Percentiles rank a stretch among this genome's conserved stretches.
phyloP scores from a whole-genome alignment of 2,797 vertebrate genomes.

The Pangasius krempfi region DNA sequence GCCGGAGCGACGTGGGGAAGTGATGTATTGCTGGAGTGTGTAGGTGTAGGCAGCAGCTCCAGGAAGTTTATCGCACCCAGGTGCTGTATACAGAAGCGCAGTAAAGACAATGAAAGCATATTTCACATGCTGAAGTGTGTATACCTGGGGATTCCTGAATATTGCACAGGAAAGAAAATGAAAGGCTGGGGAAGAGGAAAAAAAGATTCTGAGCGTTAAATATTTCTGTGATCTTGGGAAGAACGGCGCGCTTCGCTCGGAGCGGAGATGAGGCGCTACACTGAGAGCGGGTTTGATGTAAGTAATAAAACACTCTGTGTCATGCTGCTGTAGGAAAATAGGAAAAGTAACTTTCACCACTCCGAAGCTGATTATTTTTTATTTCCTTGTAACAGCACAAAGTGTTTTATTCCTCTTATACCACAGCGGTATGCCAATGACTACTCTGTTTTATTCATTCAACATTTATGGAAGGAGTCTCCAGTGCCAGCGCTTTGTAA shows the following conservation, averaged over 20 bases:
- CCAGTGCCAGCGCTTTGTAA: background rate
- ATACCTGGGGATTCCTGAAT: slow-evolving; percentile 23
- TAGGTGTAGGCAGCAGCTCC: slow-evolving; percentile 39
- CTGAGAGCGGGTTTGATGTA: slow-evolving; percentile 18
- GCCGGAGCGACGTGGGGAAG: slow-evolving; percentile 38
- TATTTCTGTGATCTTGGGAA: slow-evolving; percentile 36
- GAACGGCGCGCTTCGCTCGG: background rate
- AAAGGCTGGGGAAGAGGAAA: background rate
- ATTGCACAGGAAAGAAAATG: background rate
- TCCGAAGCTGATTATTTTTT: no score
- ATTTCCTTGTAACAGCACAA: no score
- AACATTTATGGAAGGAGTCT: background rate
- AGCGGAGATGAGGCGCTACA: slow-evolving; percentile 22
- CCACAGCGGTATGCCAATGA: background rate
- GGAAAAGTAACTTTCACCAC: no score
- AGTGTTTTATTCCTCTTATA: background rate
- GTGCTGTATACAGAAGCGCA: slow-evolving; percentile 41
- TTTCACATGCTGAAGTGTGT: slow-evolving; percentile 12
- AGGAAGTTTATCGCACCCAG: slow-evolving; percentile 45
- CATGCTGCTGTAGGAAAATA: background rate
- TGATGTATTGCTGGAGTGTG: slow-evolving; percentile 53
- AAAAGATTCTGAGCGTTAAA: background rate
- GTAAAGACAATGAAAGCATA: slow-evolving; percentile 38
- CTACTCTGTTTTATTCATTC: background rate
- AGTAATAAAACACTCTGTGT: background rate